Evolutionary conservation across 2,797 vertebrate species (phyloP).

Genomic region (Gadopsis bispinosus): DNA sequence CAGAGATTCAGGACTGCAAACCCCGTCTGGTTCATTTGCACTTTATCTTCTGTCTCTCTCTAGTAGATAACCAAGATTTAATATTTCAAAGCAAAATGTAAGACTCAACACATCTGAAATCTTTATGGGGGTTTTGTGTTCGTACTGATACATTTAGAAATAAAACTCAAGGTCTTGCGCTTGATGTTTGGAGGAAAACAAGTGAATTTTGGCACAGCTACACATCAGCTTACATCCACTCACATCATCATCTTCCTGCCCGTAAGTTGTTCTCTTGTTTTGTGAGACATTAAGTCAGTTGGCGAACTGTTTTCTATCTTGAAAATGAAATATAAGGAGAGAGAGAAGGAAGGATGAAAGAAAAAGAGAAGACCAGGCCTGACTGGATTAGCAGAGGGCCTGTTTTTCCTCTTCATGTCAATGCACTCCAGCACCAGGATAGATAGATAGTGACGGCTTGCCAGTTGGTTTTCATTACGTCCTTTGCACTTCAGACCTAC

Average conservation of each 20-base stretch:
- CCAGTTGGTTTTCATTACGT: constrained; percentile 88
- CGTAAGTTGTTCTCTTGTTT: constrained; percentile 21
- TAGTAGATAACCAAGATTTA: not conserved
- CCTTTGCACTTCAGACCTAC: constrained; percentile 73
- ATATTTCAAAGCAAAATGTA: not conserved
- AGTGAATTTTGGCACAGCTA: constrained; percentile 3
- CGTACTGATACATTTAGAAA: not conserved
- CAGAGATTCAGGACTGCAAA: constrained; percentile 3
- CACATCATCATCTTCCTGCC: constrained; percentile 12
- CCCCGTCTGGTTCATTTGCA: constrained; percentile 1
- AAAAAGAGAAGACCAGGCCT: constrained; percentile 58
- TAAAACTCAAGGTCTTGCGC: not conserved
- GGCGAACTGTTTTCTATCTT: constrained; percentile 60
- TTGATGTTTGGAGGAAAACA: not conserved
- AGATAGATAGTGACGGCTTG: constrained; percentile 85
- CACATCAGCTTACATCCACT: constrained; percentile 21
- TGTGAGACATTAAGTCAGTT: constrained; percentile 31
- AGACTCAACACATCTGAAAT: not conserved
- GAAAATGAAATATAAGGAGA: constrained; percentile 59
- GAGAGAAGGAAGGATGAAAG: constrained; percentile 36
- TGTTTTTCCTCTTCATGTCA: constrained; percentile 80
- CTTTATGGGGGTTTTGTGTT: not conserved
- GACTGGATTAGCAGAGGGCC: constrained; percentile 74
- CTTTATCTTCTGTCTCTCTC: not conserved
- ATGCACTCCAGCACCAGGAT: constrained; percentile 68